A percentile compares a stretch with the other conserved stretches of the same genome.
phyloP scores from a whole-genome alignment of 2,797 vertebrate species.

The Orientallactaga sibirica region DNA sequence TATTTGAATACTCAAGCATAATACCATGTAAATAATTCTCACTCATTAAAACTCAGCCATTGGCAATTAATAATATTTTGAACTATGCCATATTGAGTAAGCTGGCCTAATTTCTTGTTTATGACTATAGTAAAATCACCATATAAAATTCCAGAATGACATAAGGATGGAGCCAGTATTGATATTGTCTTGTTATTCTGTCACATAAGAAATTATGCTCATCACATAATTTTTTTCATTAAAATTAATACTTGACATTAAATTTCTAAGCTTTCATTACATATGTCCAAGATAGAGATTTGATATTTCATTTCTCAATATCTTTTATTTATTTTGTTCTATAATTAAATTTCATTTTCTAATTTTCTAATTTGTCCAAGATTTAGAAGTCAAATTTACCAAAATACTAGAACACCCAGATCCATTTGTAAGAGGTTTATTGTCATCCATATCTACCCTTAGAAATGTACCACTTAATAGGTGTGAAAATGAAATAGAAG shows the following conservation, averaged over 20 bases:
- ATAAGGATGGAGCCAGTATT: neutral
- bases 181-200: conserved; percentile 8
- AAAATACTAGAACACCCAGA: conserved; percentile 44
- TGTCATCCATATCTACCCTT: neutral
- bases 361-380: conserved; percentile 50
- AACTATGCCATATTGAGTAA: neutral
- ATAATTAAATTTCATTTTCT: neutral
- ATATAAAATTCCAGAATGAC: conserved; percentile 49
- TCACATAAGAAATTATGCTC: conserved; percentile 37
- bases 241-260: conserved; percentile 12
- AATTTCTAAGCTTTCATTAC: conserved; percentile 42
- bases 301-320: conserved; percentile 43
- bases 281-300: neutral
- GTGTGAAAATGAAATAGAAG: neutral
- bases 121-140: conserved; percentile 32
- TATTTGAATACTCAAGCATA: conserved; percentile 7
- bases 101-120: neutral
- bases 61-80: conserved; percentile 57
- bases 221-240: conserved; percentile 27
- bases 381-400: conserved; percentile 15
- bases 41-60: conserved; percentile 46
- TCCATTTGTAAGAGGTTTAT: conserved; percentile 11
- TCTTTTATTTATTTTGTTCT: conserved; percentile 30
- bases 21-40: conserved; percentile 11
- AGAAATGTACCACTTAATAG: neutral